phyloP scores from a whole-genome alignment of 1,140 invertebrate species.

The Neodiprion lecontei region DNA sequence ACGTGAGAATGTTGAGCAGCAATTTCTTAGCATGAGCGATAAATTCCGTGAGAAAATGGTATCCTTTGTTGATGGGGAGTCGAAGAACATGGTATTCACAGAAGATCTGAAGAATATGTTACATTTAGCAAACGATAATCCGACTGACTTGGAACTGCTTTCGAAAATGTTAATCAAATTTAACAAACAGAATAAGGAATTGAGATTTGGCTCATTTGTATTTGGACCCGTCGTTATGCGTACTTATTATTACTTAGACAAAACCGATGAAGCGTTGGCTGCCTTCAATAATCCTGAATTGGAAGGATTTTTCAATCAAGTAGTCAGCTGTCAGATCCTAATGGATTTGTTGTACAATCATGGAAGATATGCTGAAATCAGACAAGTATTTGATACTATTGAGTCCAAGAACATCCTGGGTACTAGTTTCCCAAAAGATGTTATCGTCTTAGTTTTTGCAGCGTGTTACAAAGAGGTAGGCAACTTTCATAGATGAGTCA shows the following conservation, averaged over 20 bases:
- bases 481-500: slow-evolving; percentile 16
- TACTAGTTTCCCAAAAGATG: slow-evolving; percentile 71
- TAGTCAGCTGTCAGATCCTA: slow-evolving; percentile 71
- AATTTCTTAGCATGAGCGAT: slow-evolving; percentile 66
- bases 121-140: slow-evolving; percentile 68
- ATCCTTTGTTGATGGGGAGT: slow-evolving; percentile 61
- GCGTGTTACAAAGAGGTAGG: slow-evolving; percentile 80
- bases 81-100: slow-evolving; percentile 77
- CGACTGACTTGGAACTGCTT: slow-evolving; percentile 70
- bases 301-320: slow-evolving; percentile 75
- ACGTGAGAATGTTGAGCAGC: slow-evolving; percentile 62
- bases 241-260: slow-evolving; percentile 74
- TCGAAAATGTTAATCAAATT: slow-evolving; percentile 75
- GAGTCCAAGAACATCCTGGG: slow-evolving; percentile 64
- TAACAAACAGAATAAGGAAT: slow-evolving; percentile 73
- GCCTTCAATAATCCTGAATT: slow-evolving; percentile 70
- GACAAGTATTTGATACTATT: slow-evolving; percentile 69
- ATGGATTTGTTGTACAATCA: slow-evolving; percentile 77
- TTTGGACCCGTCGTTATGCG: slow-evolving; percentile 88
- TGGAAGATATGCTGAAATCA: slow-evolving; percentile 72
- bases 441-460: slow-evolving; percentile 69
- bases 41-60: slow-evolving; percentile 75
- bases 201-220: slow-evolving; percentile 78
- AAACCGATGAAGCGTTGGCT: slow-evolving; percentile 71
- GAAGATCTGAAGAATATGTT: slow-evolving; percentile 86